Evolutionary conservation across 2,113 vertebrate genomes (phyloP).

Genomic region (Gadus chalcogrammus): DNA sequence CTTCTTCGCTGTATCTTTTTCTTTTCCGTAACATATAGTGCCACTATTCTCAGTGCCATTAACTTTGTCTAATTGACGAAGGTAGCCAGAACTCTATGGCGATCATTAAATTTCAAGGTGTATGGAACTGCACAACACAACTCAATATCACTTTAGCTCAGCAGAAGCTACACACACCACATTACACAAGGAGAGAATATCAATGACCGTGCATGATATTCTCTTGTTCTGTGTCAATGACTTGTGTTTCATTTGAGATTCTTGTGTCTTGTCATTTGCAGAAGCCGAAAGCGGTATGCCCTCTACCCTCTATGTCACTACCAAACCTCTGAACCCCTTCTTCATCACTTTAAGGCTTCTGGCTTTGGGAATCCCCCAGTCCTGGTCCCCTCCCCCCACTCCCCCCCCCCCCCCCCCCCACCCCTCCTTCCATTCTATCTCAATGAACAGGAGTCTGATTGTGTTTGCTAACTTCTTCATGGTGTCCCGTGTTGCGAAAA

Average conservation of each 20-base stretch:
- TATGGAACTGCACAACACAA: slow-evolving; percentile 17
- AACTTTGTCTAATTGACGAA: background rate
- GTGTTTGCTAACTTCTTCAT: slow-evolving; percentile 62
- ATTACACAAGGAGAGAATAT: slow-evolving; percentile 17
- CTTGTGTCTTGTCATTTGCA: slow-evolving; percentile 99
- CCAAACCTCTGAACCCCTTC: slow-evolving; percentile 84
- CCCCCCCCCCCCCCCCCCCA: slow-evolving; percentile 60
- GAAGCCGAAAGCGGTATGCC: slow-evolving; percentile 99
- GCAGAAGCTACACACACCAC: too few relatives aligned
- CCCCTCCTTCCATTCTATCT: slow-evolving; percentile 63
- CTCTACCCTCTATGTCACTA: slow-evolving; percentile 93
- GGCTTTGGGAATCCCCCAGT: slow-evolving; percentile 80
- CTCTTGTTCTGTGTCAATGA: slow-evolving; percentile 63
- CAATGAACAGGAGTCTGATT: slow-evolving; percentile 57
- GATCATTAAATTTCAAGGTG: slow-evolving; percentile 19
- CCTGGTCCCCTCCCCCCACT: too few relatives aligned
- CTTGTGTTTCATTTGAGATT: slow-evolving; percentile 95
- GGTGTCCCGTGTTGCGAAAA: slow-evolving; percentile 76
- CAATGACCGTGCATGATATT: slow-evolving; percentile 32
- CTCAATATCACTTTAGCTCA: slow-evolving; percentile 11
- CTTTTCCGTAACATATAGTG: slow-evolving; percentile 4
- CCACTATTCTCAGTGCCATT: slow-evolving; percentile 15
- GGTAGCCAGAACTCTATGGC: background rate
- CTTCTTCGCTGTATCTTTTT: background rate
- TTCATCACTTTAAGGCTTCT: slow-evolving; percentile 83